A percentile compares a stretch with the other conserved stretches of the same genome.
phyloP scores from a whole-genome alignment of 2,888 invertebrate genomes.

The Tribolium freemani region DNA sequence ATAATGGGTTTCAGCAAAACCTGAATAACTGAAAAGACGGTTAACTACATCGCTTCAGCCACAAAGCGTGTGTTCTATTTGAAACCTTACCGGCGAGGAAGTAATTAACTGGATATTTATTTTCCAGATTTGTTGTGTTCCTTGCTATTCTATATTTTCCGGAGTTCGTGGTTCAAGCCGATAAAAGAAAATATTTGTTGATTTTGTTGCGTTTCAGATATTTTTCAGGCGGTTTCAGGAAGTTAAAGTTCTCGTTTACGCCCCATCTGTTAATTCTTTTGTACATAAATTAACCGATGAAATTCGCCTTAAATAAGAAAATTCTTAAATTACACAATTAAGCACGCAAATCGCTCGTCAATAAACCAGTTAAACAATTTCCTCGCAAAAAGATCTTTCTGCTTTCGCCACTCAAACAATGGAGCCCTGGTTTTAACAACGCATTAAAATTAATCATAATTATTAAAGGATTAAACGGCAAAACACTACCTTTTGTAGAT shows the following conservation, averaged over 20 bases:
- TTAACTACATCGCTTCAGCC: constrained; percentile 28
- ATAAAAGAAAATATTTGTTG: constrained; percentile 19
- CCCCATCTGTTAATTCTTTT: constrained; percentile 19
- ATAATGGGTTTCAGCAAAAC: constrained; percentile 15
- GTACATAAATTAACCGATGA: constrained; percentile 13
- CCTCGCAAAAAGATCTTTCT: no score
- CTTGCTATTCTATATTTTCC: constrained; percentile 17
- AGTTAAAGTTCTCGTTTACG: background rate
- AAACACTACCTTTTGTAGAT: no score
- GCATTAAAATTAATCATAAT: no score
- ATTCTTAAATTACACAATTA: constrained; percentile 5
- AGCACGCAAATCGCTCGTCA: constrained; percentile 25
- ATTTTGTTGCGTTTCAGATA: constrained; percentile 3
- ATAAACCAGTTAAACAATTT: background rate
- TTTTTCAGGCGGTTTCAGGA: background rate
- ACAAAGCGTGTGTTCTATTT: constrained; percentile 34
- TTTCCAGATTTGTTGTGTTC: constrained; percentile 39
- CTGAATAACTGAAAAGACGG: constrained; percentile 24
- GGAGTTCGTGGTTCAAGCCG: constrained; percentile 1
- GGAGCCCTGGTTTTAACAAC: no score
- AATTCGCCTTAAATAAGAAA: constrained; percentile 3
- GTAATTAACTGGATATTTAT: constrained; percentile 44
- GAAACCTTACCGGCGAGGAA: constrained; percentile 32
- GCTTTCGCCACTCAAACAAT: no score
- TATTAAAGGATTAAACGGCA: no score